Percentiles rank a stretch among this genome's conserved stretches.
These are phyloP conservation scores for Micronisus gabar DNA, from an alignment of 2,113 vertebrate genomes.

Conservation along the genomic window DNA sequence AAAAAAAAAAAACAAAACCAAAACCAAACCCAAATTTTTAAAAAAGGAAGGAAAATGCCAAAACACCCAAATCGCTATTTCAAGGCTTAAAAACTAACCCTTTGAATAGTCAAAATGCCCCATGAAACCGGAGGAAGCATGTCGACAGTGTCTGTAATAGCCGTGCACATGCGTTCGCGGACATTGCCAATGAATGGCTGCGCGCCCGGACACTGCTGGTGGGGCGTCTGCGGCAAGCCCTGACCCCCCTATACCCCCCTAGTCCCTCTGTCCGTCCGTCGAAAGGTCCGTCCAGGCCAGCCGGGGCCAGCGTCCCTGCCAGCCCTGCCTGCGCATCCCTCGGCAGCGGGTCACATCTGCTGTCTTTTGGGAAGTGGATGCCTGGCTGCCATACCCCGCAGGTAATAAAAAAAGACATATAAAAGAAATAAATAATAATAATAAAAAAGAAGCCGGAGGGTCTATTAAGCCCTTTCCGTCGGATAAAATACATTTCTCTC, in stretches of 20 bases:
- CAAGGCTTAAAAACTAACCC: background rate
- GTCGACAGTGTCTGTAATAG: background rate
- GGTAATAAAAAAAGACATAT: background rate
- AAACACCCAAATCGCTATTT: rapidly evolving
- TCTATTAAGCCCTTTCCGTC: background rate
- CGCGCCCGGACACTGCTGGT: background rate
- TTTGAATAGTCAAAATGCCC: background rate
- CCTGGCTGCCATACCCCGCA: background rate
- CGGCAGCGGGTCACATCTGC: background rate
- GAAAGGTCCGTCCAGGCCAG: background rate
- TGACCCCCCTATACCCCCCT: too few relatives aligned
- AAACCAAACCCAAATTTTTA: rapidly evolving
- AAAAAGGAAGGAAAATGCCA: background rate
- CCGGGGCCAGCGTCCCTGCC: background rate
- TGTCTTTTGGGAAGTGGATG: background rate
- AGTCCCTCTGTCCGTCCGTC: background rate
- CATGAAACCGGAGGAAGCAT: background rate
- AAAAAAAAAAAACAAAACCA: too few relatives aligned
- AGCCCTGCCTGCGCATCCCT: background rate
- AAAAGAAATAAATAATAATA: background rate
- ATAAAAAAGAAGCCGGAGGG: too few relatives aligned
- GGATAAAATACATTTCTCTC: background rate
- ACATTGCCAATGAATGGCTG: background rate
- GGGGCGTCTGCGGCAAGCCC: background rate
- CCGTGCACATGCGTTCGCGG: background rate